Evolutionary conservation across 2,113 vertebrate genomes (phyloP), one percentile per base, ranked within the genome.

Genomic region (Nymphicus hollandicus): DNA sequence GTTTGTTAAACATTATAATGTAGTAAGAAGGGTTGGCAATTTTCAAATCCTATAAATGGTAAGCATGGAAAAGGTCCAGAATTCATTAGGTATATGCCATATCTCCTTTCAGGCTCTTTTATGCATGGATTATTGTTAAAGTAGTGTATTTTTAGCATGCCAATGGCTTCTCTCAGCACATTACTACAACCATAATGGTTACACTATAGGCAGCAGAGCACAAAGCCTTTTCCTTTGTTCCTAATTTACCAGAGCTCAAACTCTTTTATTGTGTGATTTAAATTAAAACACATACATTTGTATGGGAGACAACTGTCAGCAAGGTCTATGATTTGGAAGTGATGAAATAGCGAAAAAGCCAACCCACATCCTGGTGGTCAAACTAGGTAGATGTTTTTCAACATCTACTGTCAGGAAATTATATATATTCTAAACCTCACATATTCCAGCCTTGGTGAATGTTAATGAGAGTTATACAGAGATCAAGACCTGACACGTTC

Each of bases 101-200:
- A 96, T 97, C 97, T 97, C 97, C 95, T 97, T 96, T 97, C 97
- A 92, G 79, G 86, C 93, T 97, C 93, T 92, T 98, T 98, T 98
- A 97, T 96, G 97, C 97, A 96, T 87, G 96, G 96, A 96, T 97
- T 97, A 98, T 96, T 98, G 95, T 97, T 97, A 94, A 97, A 97
- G 79, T 95, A 93, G 89, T 95, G 60, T 97, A 97, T 97, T 97
- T 97, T 96, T 93, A 96, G 96, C 93, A 96, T 94, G 95, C 96
- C 97, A 95, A 58, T 96, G 89, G 86, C 84, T 95, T 97, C 87
- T 97, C 87, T 96, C 86, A 96, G 85, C 89, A 97, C 95, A 96
- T 96, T 95, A 91, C 92, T 96, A 90, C 84, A 92, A 97, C 87
- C 79, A 92, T 90, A 96, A 97, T 81, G 84, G 94, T 95, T 92